Percentiles rank a stretch among this genome's conserved stretches.
These are phyloP conservation scores for Galeopsomyia nigrocyanea DNA, from an alignment of 2,888 invertebrate genomes.

Conservation along the genomic window DNA sequence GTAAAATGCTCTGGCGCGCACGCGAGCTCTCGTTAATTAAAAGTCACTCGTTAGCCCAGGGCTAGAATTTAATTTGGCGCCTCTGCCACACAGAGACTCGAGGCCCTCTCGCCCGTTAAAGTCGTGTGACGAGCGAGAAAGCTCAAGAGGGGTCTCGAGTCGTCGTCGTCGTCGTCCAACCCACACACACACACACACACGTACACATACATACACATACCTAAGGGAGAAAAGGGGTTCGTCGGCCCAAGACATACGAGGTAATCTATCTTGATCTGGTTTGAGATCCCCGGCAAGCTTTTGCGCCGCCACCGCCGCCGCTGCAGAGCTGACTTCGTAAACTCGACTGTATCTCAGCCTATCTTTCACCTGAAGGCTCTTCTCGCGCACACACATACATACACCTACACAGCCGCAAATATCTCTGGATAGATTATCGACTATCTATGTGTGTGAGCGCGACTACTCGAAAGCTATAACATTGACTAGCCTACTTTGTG, in stretches of 20 bases:
- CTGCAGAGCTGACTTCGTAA: constrained; percentile 39
- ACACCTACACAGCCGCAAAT: too few relatives aligned
- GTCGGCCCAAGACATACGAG: constrained; percentile 40
- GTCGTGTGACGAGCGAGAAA: background rate
- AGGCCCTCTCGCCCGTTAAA: constrained; percentile 5
- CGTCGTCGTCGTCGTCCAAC: constrained; percentile 9
- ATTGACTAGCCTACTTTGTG: too few relatives aligned
- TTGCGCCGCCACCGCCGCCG: background rate
- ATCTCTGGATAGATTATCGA: too few relatives aligned
- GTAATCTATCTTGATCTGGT: constrained; percentile 48
- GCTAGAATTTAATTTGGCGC: constrained; percentile 36
- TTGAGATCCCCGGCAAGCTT: constrained; percentile 28
- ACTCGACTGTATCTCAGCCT: constrained; percentile 36
- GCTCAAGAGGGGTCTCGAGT: constrained; percentile 2
- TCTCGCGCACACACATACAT: too few relatives aligned
- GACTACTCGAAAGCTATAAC: too few relatives aligned
- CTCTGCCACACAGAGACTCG: background rate
- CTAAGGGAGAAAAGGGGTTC: background rate
- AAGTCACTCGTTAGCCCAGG: constrained; percentile 36
- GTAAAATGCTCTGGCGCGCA: constrained; percentile 9
- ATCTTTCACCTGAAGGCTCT: constrained; percentile 24
- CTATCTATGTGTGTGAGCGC: too few relatives aligned
- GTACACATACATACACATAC: too few relatives aligned
- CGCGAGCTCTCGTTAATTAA: constrained; percentile 40
- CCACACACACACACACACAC: too few relatives aligned